phyloP scores from a whole-genome alignment of 2,797 vertebrate genomes.

The Neoniphon sammara region DNA sequence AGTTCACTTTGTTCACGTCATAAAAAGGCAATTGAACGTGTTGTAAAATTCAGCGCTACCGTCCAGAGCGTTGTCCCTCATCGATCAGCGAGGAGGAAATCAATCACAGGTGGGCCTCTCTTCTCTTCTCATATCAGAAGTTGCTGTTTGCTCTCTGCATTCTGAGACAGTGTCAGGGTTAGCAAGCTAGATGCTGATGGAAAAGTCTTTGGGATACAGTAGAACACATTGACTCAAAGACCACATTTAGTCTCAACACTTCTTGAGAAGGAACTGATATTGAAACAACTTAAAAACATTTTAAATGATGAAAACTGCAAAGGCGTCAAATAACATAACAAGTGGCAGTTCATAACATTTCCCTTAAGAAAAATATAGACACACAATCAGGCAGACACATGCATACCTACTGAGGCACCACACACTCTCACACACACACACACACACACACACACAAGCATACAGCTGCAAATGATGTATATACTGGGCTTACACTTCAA shows the following conservation, averaged over 20 bases:
- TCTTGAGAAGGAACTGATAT: slow-evolving; percentile 8
- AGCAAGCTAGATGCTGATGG: slow-evolving; percentile 31
- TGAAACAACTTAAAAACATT: slow-evolving; percentile 19
- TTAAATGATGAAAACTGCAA: not conserved
- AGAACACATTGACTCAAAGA: slow-evolving; percentile 19
- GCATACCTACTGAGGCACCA: not conserved
- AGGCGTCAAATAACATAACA: slow-evolving; percentile 20
- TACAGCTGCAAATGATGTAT: slow-evolving; percentile 33
- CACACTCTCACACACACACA: slow-evolving; percentile 23
- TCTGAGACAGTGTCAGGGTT: slow-evolving; percentile 13
- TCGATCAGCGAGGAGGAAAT: not conserved
- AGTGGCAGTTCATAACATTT: slow-evolving; percentile 39
- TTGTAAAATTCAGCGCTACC: not conserved
- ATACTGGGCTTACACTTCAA: slow-evolving; percentile 14
- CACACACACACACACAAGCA: not conserved
- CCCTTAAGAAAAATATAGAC: slow-evolving; percentile 2
- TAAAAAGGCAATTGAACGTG: slow-evolving; percentile 56
- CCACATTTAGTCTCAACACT: not conserved
- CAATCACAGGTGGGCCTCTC: not conserved
- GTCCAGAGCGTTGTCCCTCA: not conserved
- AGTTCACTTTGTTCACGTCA: slow-evolving; percentile 40
- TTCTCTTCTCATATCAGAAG: not conserved
- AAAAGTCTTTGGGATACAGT: slow-evolving; percentile 33
- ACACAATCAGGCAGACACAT: not conserved
- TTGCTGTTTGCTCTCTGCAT: not conserved